Conservation (phyloP, 2,888 invertebrate species). For the Folsomia manolachei region DNA sequence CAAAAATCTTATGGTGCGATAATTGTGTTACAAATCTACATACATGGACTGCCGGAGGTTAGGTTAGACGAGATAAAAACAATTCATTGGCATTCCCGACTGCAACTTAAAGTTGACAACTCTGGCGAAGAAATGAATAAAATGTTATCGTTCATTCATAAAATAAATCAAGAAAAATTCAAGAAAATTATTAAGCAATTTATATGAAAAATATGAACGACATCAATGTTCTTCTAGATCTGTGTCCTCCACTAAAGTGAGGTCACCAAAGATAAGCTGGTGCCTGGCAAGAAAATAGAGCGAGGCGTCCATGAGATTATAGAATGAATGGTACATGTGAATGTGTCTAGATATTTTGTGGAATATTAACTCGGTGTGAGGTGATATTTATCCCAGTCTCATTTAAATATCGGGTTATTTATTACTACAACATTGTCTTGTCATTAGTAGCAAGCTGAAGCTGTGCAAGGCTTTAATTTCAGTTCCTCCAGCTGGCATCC, state of each 20-base stretch:
- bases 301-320: not conserved
- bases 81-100: too few relatives aligned
- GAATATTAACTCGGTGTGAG: constrained; percentile 4
- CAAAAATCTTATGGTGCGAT: not conserved
- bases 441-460: constrained; percentile 5
- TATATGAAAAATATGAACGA: not conserved
- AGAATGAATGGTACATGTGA: not conserved
- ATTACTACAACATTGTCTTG: not conserved
- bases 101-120: not conserved
- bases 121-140: not conserved
- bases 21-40: not conserved
- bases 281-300: not conserved
- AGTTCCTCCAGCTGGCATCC: constrained; percentile 25
- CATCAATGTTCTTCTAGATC: too few relatives aligned
- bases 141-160: not conserved
- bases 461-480: constrained; percentile 7
- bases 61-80: too few relatives aligned
- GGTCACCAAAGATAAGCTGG: too few relatives aligned
- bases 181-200: not conserved
- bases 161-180: not conserved
- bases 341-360: too few relatives aligned
- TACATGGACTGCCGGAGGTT: too few relatives aligned
- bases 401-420: constrained; percentile 20
- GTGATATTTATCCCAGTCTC: constrained; percentile 13
- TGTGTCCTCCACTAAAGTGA: too few relatives aligned